These are phyloP conservation scores for Xenopus borealis DNA, from an alignment of 2,113 vertebrate species.

Conservation along the genomic window DNA sequence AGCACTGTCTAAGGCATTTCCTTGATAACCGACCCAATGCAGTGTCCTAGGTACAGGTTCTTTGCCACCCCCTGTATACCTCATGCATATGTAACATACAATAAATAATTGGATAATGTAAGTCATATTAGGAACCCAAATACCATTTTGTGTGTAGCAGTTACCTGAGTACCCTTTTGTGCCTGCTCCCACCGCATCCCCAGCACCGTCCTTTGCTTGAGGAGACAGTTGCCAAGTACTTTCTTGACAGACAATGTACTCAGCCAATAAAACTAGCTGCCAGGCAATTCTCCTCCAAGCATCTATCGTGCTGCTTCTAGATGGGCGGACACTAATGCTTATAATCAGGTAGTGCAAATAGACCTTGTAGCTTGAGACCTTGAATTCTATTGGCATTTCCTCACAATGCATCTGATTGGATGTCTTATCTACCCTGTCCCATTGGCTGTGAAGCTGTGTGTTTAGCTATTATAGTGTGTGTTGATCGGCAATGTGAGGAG, in stretches of 20 bases:
- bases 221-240: constrained; percentile 19
- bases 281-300: constrained; percentile 15
- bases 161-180: background rate
- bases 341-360: constrained; percentile 8
- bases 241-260: background rate
- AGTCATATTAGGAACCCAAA: no score
- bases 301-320: no score
- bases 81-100: no score
- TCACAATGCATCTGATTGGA: background rate
- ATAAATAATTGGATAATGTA: background rate
- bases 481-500: no score
- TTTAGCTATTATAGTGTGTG: no score
- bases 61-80: no score
- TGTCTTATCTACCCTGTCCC: background rate
- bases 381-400: constrained; percentile 2
- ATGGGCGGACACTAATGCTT: background rate
- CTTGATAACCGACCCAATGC: no score
- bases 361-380: background rate
- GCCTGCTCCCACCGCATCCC: constrained; percentile 15
- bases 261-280: constrained; percentile 1
- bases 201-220: constrained; percentile 1
- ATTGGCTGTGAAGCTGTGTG: background rate
- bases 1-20: no score
- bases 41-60: no score
- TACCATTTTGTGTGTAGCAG: background rate